A percentile compares a stretch with the other conserved stretches of the same genome.
These are phyloP conservation scores for Scolopax mira DNA, from an alignment of 2,113 vertebrate genomes.

Conservation along the genomic window DNA sequence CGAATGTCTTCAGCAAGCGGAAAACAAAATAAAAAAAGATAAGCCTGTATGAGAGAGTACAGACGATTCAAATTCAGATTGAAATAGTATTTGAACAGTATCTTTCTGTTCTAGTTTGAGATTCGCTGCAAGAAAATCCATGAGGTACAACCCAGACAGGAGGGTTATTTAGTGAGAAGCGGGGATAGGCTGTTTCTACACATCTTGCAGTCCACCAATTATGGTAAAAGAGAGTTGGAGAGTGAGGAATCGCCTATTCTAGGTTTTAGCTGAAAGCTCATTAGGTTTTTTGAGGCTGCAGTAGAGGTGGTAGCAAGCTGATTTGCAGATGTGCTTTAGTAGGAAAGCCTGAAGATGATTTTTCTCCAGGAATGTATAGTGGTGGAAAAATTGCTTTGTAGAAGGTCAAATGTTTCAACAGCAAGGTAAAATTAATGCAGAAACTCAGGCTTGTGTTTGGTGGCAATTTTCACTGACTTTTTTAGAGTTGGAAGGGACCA, in stretches of 20 bases:
- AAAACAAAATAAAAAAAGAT: background rate
- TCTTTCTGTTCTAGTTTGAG: background rate
- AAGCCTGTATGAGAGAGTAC: background rate
- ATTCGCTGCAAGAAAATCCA: background rate
- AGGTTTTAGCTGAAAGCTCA: background rate
- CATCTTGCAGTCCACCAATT: background rate
- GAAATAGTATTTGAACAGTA: background rate
- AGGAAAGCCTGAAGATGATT: background rate
- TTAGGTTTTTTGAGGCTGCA: background rate
- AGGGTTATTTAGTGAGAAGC: background rate
- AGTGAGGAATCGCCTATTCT: background rate
- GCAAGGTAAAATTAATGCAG: background rate
- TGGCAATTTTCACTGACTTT: background rate
- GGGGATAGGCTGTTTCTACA: background rate
- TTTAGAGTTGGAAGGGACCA: too few species aligned
- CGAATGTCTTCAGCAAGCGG: background rate
- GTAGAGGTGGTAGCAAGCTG: background rate
- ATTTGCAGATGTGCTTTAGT: background rate
- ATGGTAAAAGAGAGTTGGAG: background rate
- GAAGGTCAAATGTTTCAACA: background rate
- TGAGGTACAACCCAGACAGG: background rate
- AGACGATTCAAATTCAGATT: background rate
- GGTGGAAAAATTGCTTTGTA: background rate
- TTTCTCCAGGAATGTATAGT: background rate
- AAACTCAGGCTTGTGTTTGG: background rate